phyloP scores from a whole-genome alignment of 2,797 vertebrate species.

The Acanthis flammea region DNA sequence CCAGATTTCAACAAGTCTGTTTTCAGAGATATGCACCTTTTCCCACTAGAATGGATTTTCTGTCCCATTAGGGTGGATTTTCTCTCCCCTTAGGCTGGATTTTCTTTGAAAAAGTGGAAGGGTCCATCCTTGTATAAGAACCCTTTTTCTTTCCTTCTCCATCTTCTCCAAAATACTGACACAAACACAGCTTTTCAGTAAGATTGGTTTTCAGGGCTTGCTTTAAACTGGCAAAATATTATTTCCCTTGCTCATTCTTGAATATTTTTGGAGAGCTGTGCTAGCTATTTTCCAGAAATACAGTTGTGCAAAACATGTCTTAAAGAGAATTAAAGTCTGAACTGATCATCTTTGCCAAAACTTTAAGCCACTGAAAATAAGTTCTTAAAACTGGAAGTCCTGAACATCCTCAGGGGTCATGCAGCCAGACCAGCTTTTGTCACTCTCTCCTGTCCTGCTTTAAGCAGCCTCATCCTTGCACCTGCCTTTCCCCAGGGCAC shows the following conservation, averaged over 20 bases:
- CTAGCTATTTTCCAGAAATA: neutral
- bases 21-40: neutral
- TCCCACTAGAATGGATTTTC: neutral
- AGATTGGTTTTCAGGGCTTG: neutral
- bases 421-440: neutral
- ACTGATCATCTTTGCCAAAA: neutral
- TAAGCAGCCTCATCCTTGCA: neutral
- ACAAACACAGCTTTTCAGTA: neutral
- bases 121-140: neutral
- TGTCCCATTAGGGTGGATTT: neutral
- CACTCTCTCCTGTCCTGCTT: neutral
- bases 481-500: neutral
- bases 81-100: neutral
- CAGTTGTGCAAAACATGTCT: neutral
- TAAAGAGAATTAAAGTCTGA: neutral
- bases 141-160: neutral
- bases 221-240: neutral
- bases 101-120: neutral
- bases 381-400: neutral
- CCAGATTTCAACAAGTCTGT: neutral
- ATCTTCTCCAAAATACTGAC: neutral
- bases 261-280: neutral
- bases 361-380: neutral
- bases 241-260: neutral
- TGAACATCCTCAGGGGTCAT: neutral